Evolutionary conservation across 2,888 invertebrate genomes (phyloP), one percentile per base, ranked within the genome.

Genomic region (Heteromurus nitidus): DNA sequence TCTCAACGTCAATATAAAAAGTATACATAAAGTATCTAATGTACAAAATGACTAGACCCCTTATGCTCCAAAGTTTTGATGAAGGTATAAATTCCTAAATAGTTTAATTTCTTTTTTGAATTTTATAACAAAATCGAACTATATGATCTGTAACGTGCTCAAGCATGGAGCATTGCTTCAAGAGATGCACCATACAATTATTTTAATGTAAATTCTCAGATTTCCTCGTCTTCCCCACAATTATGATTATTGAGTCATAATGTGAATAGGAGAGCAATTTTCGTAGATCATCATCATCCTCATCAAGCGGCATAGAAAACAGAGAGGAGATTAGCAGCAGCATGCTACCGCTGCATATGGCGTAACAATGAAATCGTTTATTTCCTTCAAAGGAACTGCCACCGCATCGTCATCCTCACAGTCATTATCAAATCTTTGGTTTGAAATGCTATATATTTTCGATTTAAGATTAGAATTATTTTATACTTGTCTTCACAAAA

Each of bases 291-390:
- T 67, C 31, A 24, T 36, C 20, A 18, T 26, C 58, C 1, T 60
- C 73, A 62, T 47, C 42, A 28, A 30, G 74, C 64, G 74, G 74
- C 42, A 42, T 42, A 28, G 30, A 31, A 22, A 64, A 22, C 16
- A 2, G 55, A 55, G 28, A 28, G 28, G n/a, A 44, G 24, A 36
- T 42, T 65, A 65, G 47, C 53, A 73, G 20, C 73, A 74, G 73
- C 73, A 64, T 64, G 73, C 67, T 36, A 55, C 28, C 55, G 67
- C 67, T 55, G 24, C 67, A 65, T 65, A 58, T 65, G 55, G 75
- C 42, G 67, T 67, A 75, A 75, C 75, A 75, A 75, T 75, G 58
- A 53, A 75, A 60, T 75, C 44, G 65, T 65, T 75, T 67, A 67
- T 67, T 67, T 18, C 55, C 55, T 75, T 67, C 75, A 75, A 75